Evolutionary conservation across 2,888 invertebrate species (phyloP).

Genomic region (Dione juno): DNA sequence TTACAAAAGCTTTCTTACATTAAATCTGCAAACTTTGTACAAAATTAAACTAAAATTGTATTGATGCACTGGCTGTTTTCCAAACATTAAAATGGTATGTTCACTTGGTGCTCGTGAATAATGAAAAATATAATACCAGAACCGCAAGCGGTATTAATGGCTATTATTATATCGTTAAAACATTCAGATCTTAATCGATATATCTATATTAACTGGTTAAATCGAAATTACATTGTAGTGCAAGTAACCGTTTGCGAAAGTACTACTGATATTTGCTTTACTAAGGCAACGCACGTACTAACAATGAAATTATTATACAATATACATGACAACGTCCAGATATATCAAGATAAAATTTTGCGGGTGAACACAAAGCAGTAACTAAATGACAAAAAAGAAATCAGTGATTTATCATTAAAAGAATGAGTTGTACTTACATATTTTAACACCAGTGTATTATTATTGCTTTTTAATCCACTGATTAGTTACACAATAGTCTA

Average conservation of each 20-base stretch:
- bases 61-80: slow-evolving; percentile 48
- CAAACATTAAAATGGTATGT: slow-evolving; percentile 44
- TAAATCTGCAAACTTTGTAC: slow-evolving; percentile 14
- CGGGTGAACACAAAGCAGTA: slow-evolving; percentile 44
- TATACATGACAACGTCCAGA: slow-evolving; percentile 30
- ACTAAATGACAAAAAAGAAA: slow-evolving; percentile 58
- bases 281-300: background rate
- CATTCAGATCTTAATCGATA: slow-evolving; percentile 38
- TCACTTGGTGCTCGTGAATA: slow-evolving; percentile 19
- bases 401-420: slow-evolving; percentile 56
- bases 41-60: slow-evolving; percentile 36
- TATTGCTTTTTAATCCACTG: slow-evolving; percentile 51
- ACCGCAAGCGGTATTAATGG: slow-evolving; percentile 53
- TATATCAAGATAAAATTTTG: slow-evolving; percentile 41
- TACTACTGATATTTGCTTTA: slow-evolving; percentile 21
- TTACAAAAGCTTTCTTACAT: slow-evolving; percentile 39
- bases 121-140: slow-evolving; percentile 49
- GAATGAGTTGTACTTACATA: slow-evolving; percentile 62
- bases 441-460: slow-evolving; percentile 53
- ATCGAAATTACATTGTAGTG: slow-evolving; percentile 31
- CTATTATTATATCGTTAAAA: slow-evolving; percentile 52
- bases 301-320: background rate
- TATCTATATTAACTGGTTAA: slow-evolving; percentile 29
- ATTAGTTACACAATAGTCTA: slow-evolving; percentile 60
- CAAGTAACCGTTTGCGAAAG: slow-evolving; percentile 19